A percentile compares a stretch with the other conserved stretches of the same genome.
These are phyloP conservation scores for Anorthoa munda DNA, from an alignment of 2,888 invertebrate genomes.

Conservation along the genomic window DNA sequence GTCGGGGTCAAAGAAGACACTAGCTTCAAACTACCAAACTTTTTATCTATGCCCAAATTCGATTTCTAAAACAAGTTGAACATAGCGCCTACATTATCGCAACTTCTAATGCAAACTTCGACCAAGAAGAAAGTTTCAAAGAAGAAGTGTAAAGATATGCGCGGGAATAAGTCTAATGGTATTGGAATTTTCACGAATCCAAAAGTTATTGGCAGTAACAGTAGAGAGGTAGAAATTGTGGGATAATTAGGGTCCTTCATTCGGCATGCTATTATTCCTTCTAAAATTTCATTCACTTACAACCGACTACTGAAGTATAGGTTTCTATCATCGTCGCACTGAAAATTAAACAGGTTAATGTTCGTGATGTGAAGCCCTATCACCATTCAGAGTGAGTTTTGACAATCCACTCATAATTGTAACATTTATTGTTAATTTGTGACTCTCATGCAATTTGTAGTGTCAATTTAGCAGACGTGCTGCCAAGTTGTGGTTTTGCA, in stretches of 20 bases:
- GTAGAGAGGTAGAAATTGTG: constrained; percentile 77
- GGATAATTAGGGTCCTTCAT: constrained; percentile 79
- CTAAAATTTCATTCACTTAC: constrained; percentile 82
- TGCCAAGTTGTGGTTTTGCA: constrained; percentile 77
- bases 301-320: constrained; percentile 73
- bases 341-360: constrained; percentile 69
- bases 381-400: constrained; percentile 67
- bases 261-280: constrained; percentile 84
- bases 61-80: constrained; percentile 88
- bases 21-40: constrained; percentile 89
- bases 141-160: constrained; percentile 87
- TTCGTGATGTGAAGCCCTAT: constrained; percentile 61
- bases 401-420: constrained; percentile 65
- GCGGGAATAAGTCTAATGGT: constrained; percentile 86
- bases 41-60: constrained; percentile 86
- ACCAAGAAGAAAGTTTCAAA: constrained; percentile 87
- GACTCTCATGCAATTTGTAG: constrained; percentile 86
- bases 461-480: constrained; percentile 83
- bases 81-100: constrained; percentile 89
- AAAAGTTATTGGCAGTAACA: constrained; percentile 79
- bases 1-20: constrained; percentile 85
- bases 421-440: constrained; percentile 75
- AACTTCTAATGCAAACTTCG: constrained; percentile 89
- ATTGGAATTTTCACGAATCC: constrained; percentile 90
- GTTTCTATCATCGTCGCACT: constrained; percentile 69